phyloP scores from a whole-genome alignment of 2,797 vertebrate species.

The Phalloptychus januarius region DNA sequence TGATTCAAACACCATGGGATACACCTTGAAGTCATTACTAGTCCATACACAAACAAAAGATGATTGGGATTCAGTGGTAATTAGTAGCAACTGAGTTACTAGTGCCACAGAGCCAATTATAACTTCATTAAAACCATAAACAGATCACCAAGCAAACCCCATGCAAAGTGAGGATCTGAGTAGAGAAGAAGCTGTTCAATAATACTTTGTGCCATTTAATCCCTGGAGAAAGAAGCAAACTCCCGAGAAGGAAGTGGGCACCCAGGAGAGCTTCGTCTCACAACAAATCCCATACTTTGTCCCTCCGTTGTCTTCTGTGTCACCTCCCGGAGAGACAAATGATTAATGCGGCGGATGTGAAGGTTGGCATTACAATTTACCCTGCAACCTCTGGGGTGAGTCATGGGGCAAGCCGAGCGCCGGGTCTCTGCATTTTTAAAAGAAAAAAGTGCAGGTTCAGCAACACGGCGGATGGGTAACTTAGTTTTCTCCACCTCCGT shows the following conservation, averaged over 20 bases:
- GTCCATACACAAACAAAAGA: constrained; percentile 33
- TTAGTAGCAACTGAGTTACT: constrained; percentile 47
- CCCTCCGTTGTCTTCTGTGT: constrained; percentile 23
- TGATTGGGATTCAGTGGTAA: constrained; percentile 57
- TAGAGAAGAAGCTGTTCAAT: constrained; percentile 34
- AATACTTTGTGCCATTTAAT: constrained; percentile 37
- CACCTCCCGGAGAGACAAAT: constrained; percentile 41
- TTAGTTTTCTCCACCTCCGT: constrained; percentile 8
- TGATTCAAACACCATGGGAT: constrained; percentile 51
- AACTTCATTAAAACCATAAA: constrained; percentile 48
- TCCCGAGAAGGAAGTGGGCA: constrained; percentile 14
- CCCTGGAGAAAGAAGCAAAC: constrained; percentile 18
- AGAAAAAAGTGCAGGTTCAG: constrained; percentile 21
- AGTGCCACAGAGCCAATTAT: constrained; percentile 41
- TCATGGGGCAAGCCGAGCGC: constrained; percentile 8
- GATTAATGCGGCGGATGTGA: constrained; percentile 45
- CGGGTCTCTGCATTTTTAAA: constrained; percentile 8
- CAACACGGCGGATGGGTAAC: constrained; percentile 15
- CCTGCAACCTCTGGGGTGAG: constrained; percentile 19
- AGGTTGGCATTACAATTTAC: constrained; percentile 35
- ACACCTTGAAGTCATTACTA: constrained; percentile 57
- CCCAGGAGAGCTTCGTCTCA: constrained; percentile 28
- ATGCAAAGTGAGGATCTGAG: constrained; percentile 44
- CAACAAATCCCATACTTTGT: constrained; percentile 17
- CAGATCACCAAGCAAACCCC: constrained; percentile 42